Percentiles rank a stretch among this genome's conserved stretches.
Evolutionary conservation across 2,888 invertebrate species (phyloP).

Genomic region (Koerneria pararmatus): DNA sequence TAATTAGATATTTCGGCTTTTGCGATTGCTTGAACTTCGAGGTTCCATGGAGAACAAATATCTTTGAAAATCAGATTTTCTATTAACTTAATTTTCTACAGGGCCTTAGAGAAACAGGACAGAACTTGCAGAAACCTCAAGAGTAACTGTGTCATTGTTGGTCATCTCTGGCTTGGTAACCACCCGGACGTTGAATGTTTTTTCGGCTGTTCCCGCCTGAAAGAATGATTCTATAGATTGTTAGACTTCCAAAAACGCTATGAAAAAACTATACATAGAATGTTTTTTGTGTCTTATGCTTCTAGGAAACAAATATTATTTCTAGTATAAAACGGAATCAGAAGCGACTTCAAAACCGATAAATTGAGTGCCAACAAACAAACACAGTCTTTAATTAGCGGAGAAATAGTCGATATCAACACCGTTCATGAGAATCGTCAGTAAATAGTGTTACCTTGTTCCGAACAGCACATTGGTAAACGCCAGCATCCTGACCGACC

Average conservation of each 20-base stretch:
- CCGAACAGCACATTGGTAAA: too few species aligned
- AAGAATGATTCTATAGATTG: background rate
- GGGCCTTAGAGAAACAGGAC: too few species aligned
- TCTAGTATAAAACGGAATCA: too few species aligned
- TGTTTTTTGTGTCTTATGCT: background rate
- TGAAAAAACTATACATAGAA: background rate
- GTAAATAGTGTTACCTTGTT: too few species aligned
- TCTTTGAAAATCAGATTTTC: too few species aligned
- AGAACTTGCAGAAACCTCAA: constrained; percentile 24
- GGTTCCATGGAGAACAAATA: too few species aligned
- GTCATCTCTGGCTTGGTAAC: constrained; percentile 42
- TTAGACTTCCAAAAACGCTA: constrained; percentile 8
- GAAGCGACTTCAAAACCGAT: too few species aligned
- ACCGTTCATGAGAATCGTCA: background rate
- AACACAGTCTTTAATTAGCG: background rate
- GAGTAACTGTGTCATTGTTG: constrained; percentile 22
- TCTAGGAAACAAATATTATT: background rate
- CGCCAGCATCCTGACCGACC: too few species aligned
- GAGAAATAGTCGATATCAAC: background rate
- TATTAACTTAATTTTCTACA: too few species aligned
- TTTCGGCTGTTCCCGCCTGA: constrained; percentile 60
- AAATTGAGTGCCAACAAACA: too few species aligned
- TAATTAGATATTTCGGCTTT: too few species aligned
- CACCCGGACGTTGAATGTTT: constrained; percentile 57
- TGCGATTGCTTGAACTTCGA: too few species aligned